phyloP scores from a whole-genome alignment of 2,113 vertebrate species.

The Chloropsis hardwickii region DNA sequence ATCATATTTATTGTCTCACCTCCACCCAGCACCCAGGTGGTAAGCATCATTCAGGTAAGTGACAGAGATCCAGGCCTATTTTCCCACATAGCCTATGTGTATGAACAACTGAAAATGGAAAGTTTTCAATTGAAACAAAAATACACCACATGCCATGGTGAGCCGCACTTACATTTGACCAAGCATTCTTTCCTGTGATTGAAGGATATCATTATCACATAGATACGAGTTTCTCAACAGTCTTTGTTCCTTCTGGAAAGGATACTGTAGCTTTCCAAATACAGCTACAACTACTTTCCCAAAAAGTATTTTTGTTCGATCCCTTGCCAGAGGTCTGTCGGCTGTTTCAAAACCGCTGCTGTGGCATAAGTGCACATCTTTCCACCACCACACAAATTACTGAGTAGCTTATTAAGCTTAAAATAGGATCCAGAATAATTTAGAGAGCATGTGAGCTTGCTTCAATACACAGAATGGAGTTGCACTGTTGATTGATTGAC shows the following conservation, averaged over 20 bases:
- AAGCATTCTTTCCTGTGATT: background rate
- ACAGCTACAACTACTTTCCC: background rate
- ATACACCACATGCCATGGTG: rapidly evolving
- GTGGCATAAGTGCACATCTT: background rate
- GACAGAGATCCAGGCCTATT: background rate
- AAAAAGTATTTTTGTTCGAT: background rate
- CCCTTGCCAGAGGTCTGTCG: rapidly evolving
- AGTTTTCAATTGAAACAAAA: background rate
- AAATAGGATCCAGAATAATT: background rate
- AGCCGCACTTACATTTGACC: background rate
- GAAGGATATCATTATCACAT: rapidly evolving
- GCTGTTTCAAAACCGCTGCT: background rate
- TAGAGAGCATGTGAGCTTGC: background rate
- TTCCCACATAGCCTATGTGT: background rate
- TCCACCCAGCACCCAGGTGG: background rate
- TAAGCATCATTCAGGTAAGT: rapidly evolving
- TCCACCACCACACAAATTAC: background rate
- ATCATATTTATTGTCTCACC: background rate
- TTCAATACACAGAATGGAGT: background rate
- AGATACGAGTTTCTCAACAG: background rate
- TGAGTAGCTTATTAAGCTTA: background rate
- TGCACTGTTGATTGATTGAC: background rate
- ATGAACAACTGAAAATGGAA: background rate
- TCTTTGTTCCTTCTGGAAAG: background rate
- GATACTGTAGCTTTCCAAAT: background rate